These are phyloP conservation scores for Andrena praecox DNA, from an alignment of 2,888 invertebrate species.

Conservation along the genomic window DNA sequence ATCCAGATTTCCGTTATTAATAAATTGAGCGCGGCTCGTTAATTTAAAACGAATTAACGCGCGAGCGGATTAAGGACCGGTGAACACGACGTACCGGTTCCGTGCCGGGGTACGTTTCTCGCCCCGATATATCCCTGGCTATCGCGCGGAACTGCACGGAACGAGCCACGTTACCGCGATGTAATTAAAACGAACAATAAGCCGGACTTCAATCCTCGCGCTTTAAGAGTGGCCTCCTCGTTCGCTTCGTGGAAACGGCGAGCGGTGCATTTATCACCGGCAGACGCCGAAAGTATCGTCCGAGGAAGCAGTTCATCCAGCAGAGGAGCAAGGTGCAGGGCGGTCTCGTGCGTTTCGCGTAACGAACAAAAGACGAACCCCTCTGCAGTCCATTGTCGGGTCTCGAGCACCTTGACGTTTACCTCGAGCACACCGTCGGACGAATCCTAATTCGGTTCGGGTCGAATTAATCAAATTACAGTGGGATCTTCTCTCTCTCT, in stretches of 20 bases:
- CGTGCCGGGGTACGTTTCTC: not conserved
- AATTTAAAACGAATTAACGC: conserved; percentile 15
- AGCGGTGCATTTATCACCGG: conserved; percentile 57
- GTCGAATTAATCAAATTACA: conserved; percentile 59
- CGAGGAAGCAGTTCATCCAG: conserved; percentile 40
- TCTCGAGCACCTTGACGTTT: conserved; percentile 51
- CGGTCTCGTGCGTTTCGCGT: conserved; percentile 3
- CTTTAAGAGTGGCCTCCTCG: conserved; percentile 56
- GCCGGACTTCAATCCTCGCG: conserved; percentile 50
- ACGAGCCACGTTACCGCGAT: not conserved
- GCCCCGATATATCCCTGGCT: not conserved
- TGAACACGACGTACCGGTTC: not conserved
- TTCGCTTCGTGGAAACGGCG: conserved; percentile 32
- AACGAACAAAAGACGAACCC: conserved; percentile 22
- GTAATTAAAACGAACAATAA: conserved; percentile 72
- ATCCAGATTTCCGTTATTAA: conserved; percentile 14
- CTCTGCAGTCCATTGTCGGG: not conserved
- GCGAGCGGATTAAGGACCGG: conserved; percentile 34
- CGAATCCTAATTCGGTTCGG: conserved; percentile 54
- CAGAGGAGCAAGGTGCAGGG: conserved; percentile 15
- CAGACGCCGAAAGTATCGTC: conserved; percentile 30
- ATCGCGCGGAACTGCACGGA: not conserved
- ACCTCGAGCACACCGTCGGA: conserved; percentile 36
- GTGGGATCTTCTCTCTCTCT: not conserved
- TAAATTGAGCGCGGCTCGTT: conserved; percentile 2